Evolutionary conservation across 2,888 invertebrate genomes (phyloP), one percentile per base, ranked within the genome.

Genomic region (Carpatolechia fugitivella): DNA sequence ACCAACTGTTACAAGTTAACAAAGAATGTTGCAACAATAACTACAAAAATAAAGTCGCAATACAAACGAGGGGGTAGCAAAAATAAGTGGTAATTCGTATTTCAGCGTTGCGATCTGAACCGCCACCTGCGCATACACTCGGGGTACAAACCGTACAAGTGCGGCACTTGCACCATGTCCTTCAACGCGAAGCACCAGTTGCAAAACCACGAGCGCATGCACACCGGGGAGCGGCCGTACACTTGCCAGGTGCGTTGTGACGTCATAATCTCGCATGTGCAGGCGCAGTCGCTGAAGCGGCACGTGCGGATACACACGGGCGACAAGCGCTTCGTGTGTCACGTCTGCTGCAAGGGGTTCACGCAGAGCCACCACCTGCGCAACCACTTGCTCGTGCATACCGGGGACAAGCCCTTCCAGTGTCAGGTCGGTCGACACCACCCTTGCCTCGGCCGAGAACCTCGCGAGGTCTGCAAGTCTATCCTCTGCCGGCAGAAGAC

Each of bases 161-260:
- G 91, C 70, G 72, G 69, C 36, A 82, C 83, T 36, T 91, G 90
- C 69, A 78, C 89, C 36, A 90, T 91, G 91, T 88, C 90, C 8
- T 91, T 91, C 78, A 90, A 90, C 72, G 90, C 90, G 56, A 91
- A 90, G 70, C 90, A 91, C 64, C 90, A 91, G 76, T 76, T 91
- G 70, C 88, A 87, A 75, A 90, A 90, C 74, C 90, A 91, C 74
- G 89, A 89, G 75, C 69, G 90, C 57, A 90, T 91, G 88, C 90
- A 91, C 69, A 90, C 90, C 41, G 91, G 91, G 36, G 90, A 90
- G 71, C 78, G 90, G 48, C 90, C 90, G 0, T 91, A 85, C 72
- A 73, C 82, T 11, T 90, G 90, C 63, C 83, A 90, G 87, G 90
- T 90, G 71, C 68, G 72, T 73, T 56, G n/a, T 57, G n/a, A 24